These are phyloP conservation scores for Meteorus colon DNA, from an alignment of 2,888 invertebrate genomes.

Conservation along the genomic window DNA sequence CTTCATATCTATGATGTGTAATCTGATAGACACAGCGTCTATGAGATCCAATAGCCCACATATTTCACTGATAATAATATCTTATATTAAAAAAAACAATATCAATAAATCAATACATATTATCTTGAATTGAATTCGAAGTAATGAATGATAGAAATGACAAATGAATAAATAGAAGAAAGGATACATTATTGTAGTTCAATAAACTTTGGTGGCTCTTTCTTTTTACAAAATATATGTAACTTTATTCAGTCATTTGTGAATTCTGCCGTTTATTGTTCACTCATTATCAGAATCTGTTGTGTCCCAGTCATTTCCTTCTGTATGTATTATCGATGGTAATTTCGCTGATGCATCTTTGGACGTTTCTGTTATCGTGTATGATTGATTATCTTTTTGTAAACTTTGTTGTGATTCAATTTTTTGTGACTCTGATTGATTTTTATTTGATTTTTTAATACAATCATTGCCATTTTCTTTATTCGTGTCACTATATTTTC, in stretches of 20 bases:
- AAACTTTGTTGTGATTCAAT: not conserved
- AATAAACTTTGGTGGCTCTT: not conserved
- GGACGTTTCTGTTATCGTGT: not conserved
- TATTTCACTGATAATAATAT: not conserved
- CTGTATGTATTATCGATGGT: not conserved
- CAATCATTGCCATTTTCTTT: constrained; percentile 45
- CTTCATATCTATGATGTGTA: not conserved
- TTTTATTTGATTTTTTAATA: constrained; percentile 34
- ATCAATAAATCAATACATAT: not conserved
- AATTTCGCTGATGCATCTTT: not conserved
- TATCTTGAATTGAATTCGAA: not conserved
- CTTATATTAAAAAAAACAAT: not conserved
- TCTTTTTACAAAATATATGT: not conserved
- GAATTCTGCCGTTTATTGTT: not conserved
- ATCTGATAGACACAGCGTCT: not conserved
- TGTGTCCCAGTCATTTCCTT: constrained; percentile 56
- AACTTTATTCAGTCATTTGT: not conserved
- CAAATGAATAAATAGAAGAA: not conserved
- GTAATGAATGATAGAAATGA: not conserved
- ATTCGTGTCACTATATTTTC: constrained; percentile 40
- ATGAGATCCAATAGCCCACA: not conserved
- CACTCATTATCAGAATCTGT: constrained; percentile 58
- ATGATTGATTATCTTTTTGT: not conserved
- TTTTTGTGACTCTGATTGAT: constrained; percentile 45
- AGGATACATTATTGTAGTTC: not conserved